Base-by-base conservation (phyloP, 2,797 vertebrate genomes). In the Pangasius krempfi region DNA sequence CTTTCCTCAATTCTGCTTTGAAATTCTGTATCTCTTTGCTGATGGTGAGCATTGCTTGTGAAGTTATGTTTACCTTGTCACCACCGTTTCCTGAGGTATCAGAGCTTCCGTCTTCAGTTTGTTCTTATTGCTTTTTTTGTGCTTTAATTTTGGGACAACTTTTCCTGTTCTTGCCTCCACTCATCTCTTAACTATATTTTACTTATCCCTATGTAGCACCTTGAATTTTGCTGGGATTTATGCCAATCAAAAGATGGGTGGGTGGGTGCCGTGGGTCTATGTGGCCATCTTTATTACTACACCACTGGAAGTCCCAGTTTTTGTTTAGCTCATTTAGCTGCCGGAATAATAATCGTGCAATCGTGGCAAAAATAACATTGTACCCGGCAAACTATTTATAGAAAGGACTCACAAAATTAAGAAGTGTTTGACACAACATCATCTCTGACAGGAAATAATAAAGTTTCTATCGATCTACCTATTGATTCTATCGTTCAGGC, bases 381-480 rank as follows among this genome's bases (percentile, higher is more conserved):
- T 27, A 60, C 56, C 54, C 40, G 5, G 44, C 64, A 40, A 54
- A 85, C 66, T 72, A 72, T 87, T 87, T 54, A 37, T 66, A 87
- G 86, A 68, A 81, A 87, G 25, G 14, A 44, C 56, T 68, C 56
- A 56, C 58, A 84, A 44, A 83, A 73, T 70, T 83, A 37, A 64
- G 22, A 66, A 64, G 18, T 50, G 50, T 80, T 80, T 68, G 73
- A 80, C 75, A 87, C 22, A 33, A 66, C 50, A 64, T 58, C 47
- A 83, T 70, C 79, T 88, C 27, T 68, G 79, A 82, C 30, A 84
- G 50, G 70, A 85, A 5, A 85, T 56, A 56, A 85, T 85, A 37
- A 85, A 40, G 66, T 72, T 70, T 56, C 50, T 37, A 72, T 85
- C 1, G 66, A 85, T 85, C 66, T 56, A 22, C 40, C 20, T 85